Evolutionary conservation across 1,140 invertebrate genomes (phyloP), one percentile per base, ranked within the genome.

Genomic region (Idris sp.): DNA sequence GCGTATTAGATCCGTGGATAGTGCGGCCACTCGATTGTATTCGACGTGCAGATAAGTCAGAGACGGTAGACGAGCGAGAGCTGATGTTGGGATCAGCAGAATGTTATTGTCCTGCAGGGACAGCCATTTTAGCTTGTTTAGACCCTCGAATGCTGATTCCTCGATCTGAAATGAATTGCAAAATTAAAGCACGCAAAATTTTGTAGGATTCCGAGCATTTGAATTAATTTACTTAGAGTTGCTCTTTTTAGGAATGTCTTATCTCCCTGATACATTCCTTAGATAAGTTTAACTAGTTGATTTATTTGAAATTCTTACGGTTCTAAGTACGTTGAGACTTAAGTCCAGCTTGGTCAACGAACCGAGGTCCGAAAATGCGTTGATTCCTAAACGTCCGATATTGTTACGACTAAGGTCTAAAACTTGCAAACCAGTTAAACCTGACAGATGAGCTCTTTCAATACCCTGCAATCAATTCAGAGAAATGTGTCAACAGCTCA

Each of bases 41-140:
- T 95, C 94, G 67, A 97, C 82, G 76, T 93, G 92, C 0, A 97
- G 88, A 11, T 91, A 90, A 8, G 89, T 90, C 1, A 98, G 84
- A n/a, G 90, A 91, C 0, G 92, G 92, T 13, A 97, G 82, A 4
- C 92, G 89, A 11, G 91, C 91, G 2, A 97, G 84, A 5, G 95
- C 94, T 10, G 92, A 91, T 0, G 93, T 92, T 0, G 96, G 96
- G 19, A 97, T 92, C 2, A 95, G 83, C 0, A 97, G 87, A 35
- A 97, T 93, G 59, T 96, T 96, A 82, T 97, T 97, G 80, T 97
- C 95, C 79, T 92, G 91, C 1, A 97, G 86, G n/a, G 93, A 92
- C 4, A 97, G 85, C 7, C 91, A 92, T 83, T 95, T 91, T 6
- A 97, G 81, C 64, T 90, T 93, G 13, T 90, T 89, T 40, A 97